phyloP scores from a whole-genome alignment of 2,888 invertebrate genomes.

The Lasioglossum morio region DNA sequence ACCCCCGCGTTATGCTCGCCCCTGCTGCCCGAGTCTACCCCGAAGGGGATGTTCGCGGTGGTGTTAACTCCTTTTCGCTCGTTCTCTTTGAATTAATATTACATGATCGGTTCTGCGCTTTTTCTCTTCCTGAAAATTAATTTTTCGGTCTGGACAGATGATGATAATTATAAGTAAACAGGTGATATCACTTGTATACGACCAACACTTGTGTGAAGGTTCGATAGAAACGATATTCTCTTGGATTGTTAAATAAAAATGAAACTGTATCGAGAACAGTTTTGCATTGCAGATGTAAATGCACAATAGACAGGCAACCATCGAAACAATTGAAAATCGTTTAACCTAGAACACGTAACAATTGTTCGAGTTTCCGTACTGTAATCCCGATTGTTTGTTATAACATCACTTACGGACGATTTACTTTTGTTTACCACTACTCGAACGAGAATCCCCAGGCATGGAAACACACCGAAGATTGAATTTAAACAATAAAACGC shows the following conservation, averaged over 20 bases:
- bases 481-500: not conserved
- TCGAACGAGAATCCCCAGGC: not conserved
- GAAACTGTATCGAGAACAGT: not conserved
- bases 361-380: not conserved
- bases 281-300: not conserved
- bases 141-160: not conserved
- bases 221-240: no score
- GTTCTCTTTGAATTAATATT: conserved; percentile 25
- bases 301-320: not conserved
- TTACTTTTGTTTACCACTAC: not conserved
- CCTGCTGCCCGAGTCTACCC: conserved; percentile 11
- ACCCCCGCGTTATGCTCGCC: conserved; percentile 30
- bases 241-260: no score
- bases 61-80: conserved; percentile 21
- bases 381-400: not conserved
- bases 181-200: no score
- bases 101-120: not conserved
- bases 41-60: conserved; percentile 33
- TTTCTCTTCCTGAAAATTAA: not conserved
- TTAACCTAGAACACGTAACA: not conserved
- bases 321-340: not conserved
- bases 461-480: not conserved
- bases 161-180: not conserved
- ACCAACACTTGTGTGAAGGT: no score
- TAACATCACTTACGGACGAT: not conserved